Evolutionary conservation across 2,797 vertebrate species (phyloP).

Genomic region (Stomatorhinus walkeri): DNA sequence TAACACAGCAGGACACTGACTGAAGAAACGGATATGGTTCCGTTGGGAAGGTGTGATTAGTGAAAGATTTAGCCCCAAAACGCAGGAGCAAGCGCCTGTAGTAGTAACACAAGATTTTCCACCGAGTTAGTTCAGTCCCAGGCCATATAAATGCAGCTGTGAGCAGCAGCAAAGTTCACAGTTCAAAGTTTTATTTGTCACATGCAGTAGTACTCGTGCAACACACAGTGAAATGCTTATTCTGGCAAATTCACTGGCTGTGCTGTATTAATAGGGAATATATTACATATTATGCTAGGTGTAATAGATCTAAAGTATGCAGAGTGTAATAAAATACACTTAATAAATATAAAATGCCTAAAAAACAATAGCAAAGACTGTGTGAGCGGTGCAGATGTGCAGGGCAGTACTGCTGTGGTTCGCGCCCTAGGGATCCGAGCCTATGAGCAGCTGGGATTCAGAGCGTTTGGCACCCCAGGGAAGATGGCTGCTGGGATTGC

Average conservation of each 20-base stretch:
- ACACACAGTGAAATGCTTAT: not conserved
- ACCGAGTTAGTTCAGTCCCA: not conserved
- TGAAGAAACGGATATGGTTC: not conserved
- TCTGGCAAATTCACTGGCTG: not conserved
- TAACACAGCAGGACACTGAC: not conserved
- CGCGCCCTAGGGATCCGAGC: constrained; percentile 79
- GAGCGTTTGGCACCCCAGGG: constrained; percentile 88
- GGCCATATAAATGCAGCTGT: not conserved
- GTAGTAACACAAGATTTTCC: not conserved
- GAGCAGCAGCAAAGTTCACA: not conserved
- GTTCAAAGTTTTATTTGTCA: not conserved
- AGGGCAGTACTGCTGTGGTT: not conserved
- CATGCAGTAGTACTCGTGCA: not conserved
- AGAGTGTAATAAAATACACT: not conserved
- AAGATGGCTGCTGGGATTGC: constrained; percentile 88
- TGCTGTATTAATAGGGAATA: not conserved
- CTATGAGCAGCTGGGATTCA: constrained; percentile 87
- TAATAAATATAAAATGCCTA: not conserved
- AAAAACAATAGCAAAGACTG: not conserved
- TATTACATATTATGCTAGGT: not conserved
- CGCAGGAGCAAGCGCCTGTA: not conserved
- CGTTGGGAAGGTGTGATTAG: not conserved
- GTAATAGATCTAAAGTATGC: not conserved
- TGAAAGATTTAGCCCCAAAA: not conserved
- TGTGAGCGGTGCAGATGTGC: not conserved